These are phyloP conservation scores for Lepidurus couesii DNA, from an alignment of 1,140 invertebrate species.

Conservation along the genomic window DNA sequence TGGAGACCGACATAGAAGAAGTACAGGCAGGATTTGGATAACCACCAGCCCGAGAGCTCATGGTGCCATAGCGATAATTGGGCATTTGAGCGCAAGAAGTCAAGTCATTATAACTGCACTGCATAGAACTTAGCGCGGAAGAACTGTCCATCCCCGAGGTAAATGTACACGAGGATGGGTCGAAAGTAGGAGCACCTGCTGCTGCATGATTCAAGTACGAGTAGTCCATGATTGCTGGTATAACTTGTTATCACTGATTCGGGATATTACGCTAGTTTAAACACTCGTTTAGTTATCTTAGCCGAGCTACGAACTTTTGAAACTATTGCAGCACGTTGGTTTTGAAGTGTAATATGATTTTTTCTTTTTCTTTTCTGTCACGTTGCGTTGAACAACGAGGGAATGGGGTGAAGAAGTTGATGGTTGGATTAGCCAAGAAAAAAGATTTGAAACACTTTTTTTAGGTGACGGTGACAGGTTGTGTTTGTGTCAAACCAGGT, in stretches of 20 bases:
- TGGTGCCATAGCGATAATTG: conserved; percentile 3
- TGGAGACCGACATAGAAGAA: conserved; percentile 2
- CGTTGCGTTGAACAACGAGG: too few species aligned
- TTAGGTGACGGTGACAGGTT: not conserved
- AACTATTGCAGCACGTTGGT: not conserved
- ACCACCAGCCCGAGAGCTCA: not conserved
- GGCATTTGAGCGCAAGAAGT: conserved; percentile 7
- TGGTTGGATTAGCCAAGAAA: too few species aligned
- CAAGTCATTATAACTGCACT: conserved; percentile 3
- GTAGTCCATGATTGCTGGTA: not conserved
- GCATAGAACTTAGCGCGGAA: not conserved
- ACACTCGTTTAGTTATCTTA: too few species aligned
- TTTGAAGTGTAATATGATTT: not conserved
- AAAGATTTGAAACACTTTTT: too few species aligned
- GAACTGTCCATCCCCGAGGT: conserved; percentile 1
- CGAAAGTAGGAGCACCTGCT: not conserved
- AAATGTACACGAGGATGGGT: not conserved
- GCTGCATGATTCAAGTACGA: conserved; percentile 1
- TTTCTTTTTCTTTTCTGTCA: not conserved
- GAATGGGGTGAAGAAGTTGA: too few species aligned
- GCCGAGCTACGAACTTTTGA: not conserved
- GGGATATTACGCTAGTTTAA: too few species aligned
- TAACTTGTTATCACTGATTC: too few species aligned
- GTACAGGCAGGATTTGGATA: not conserved
- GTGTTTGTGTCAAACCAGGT: conserved; percentile 18